phyloP scores from a whole-genome alignment of 2,888 invertebrate genomes.

The Tubulanus polymorphus region DNA sequence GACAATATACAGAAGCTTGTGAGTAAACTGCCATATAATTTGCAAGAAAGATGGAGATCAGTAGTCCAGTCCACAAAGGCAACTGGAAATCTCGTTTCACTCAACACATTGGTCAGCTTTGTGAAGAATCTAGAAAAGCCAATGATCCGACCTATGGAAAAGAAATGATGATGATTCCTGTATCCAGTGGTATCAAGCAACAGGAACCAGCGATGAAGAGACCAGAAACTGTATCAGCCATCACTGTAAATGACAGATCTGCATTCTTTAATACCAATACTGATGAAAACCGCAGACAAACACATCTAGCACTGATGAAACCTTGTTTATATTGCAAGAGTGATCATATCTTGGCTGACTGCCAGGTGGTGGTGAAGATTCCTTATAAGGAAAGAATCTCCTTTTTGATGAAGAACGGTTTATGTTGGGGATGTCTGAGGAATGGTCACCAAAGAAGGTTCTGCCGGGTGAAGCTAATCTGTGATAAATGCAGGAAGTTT shows the following conservation, averaged over 20 bases:
- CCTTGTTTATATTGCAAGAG: neutral
- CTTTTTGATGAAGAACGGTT: neutral
- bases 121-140: neutral
- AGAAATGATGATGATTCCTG: neutral
- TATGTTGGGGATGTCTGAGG: constrained; percentile 1
- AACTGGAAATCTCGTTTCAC: neutral
- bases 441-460: neutral
- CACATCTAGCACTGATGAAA: neutral
- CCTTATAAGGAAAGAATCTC: neutral
- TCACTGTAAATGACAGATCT: neutral
- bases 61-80: neutral
- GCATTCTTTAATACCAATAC: no score
- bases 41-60: constrained; percentile 13
- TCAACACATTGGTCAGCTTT: neutral
- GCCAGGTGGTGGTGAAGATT: neutral
- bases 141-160: constrained; percentile 7
- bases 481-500: neutral
- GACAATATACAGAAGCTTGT: constrained; percentile 9
- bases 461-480: neutral
- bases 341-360: neutral
- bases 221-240: neutral
- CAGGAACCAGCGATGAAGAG: neutral
- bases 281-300: neutral
- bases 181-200: neutral
- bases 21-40: constrained; percentile 4